phyloP scores from a whole-genome alignment of 2,113 vertebrate species.

The Laterallus jamaicensis region DNA sequence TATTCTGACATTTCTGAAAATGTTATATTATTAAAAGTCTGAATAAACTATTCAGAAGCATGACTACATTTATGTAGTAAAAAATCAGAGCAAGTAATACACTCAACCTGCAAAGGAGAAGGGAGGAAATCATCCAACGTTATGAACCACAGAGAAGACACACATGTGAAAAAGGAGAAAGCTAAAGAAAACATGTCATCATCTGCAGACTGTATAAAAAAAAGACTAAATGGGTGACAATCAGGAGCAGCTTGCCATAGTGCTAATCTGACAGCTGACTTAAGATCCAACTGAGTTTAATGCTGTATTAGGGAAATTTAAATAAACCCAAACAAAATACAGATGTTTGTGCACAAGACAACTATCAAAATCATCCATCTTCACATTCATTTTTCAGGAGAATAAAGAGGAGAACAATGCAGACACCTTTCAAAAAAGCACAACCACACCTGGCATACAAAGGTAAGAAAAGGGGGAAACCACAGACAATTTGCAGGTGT shows the following conservation, averaged over 20 bases:
- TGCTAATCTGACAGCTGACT: background rate
- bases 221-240: background rate
- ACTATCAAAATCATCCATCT: background rate
- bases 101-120: background rate
- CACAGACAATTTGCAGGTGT: background rate
- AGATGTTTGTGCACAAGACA: background rate
- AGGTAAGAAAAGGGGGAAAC: background rate
- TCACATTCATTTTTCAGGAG: background rate
- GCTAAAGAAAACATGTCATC: background rate
- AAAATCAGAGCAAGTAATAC: background rate
- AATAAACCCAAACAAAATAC: background rate
- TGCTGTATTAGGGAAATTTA: background rate
- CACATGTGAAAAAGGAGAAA: background rate
- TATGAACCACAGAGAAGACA: background rate
- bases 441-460: background rate
- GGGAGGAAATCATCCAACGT: background rate
- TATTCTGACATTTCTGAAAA: background rate
- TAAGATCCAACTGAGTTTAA: background rate
- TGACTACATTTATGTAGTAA: background rate
- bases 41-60: background rate
- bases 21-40: background rate
- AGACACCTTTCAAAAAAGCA: background rate
- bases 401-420: background rate
- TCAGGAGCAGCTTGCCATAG: background rate
- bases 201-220: background rate